Percentiles rank a stretch among this genome's conserved stretches.
These are phyloP conservation scores for Limnothrissa miodon DNA, from an alignment of 2,113 vertebrate species.

Conservation along the genomic window DNA sequence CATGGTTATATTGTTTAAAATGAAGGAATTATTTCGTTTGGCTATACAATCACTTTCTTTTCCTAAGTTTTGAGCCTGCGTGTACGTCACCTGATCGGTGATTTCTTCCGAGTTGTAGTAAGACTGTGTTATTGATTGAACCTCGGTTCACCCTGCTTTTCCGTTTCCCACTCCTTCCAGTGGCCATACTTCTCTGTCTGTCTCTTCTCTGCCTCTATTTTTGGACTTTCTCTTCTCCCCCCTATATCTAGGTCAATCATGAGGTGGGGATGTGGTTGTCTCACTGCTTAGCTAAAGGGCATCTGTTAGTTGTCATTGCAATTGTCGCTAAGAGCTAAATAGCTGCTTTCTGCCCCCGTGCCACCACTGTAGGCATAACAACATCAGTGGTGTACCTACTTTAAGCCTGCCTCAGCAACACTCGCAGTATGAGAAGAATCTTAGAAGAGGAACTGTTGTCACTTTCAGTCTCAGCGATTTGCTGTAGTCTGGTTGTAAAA, in stretches of 20 bases:
- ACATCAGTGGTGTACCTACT: not conserved
- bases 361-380: not conserved
- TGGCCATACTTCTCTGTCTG: constrained; percentile 20
- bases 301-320: not conserved
- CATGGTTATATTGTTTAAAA: not conserved
- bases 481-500: not conserved
- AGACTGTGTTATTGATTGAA: constrained; percentile 10
- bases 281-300: constrained; percentile 12
- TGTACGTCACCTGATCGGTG: not conserved
- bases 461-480: not conserved
- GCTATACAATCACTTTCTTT: not conserved
- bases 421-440: not conserved
- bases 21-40: not conserved
- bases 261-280: not conserved
- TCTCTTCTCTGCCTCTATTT: constrained; percentile 25
- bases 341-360: not conserved
- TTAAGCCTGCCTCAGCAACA: not conserved
- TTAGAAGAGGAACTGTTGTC: not conserved
- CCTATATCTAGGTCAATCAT: constrained; percentile 16
- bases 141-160: not conserved
- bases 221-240: constrained; percentile 7
- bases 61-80: not conserved
- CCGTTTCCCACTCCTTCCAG: not conserved
- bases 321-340: constrained; percentile 7
- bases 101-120: not conserved